Conservation (phyloP, 2,797 vertebrate species). For the Spea hammondii region DNA sequence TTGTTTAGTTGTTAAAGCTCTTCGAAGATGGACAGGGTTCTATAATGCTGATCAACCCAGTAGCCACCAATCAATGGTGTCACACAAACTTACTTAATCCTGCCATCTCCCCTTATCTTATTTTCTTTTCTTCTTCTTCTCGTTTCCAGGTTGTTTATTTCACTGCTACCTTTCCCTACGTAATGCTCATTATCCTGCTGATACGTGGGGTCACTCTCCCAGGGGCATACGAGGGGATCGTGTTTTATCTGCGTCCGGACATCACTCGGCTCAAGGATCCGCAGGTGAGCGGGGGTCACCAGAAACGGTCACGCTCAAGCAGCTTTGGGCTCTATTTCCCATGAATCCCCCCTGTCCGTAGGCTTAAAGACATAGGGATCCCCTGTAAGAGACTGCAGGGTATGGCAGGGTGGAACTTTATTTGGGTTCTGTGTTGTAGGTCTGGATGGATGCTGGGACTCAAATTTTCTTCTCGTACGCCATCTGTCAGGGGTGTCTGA, state of each 20-base stretch:
- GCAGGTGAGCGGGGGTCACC: conserved; percentile 64
- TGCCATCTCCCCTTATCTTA: no score
- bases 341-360: no score
- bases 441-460: conserved; percentile 84
- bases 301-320: neutral
- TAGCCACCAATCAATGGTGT: no score
- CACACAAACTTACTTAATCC: no score
- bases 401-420: neutral
- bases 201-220: conserved; percentile 84
- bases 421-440: conserved; percentile 63
- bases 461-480: conserved; percentile 88
- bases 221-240: conserved; percentile 77
- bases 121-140: neutral
- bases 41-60: neutral
- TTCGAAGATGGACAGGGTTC: neutral
- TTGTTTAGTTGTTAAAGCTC: no score
- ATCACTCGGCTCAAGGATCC: conserved; percentile 68
- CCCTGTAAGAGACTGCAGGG: no score
- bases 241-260: conserved; percentile 80
- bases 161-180: conserved; percentile 86
- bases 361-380: neutral
- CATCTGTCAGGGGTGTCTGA: conserved; percentile 85
- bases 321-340: no score
- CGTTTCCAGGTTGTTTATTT: conserved; percentile 84
- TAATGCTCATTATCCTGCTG: conserved; percentile 84